A percentile compares a stretch with the other conserved stretches of the same genome.
These are phyloP conservation scores for Eulemur macaco DNA, from an alignment of 2,113 vertebrate species.

Conservation along the genomic window DNA sequence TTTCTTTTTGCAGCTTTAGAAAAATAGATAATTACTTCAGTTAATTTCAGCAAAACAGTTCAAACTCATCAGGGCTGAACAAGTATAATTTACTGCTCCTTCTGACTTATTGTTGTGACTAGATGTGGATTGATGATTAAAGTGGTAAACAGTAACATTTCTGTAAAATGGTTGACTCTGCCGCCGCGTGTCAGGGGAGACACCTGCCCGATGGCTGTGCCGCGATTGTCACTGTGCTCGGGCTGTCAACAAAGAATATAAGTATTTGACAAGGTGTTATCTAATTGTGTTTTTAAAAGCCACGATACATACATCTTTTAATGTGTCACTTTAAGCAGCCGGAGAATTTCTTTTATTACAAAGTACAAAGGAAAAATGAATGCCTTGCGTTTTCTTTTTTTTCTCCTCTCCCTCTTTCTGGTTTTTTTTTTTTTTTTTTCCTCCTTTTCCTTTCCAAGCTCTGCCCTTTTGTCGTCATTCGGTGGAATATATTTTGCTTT, in stretches of 20 bases:
- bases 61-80: conserved; percentile 88
- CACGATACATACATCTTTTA: conserved; percentile 90
- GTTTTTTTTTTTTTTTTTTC: not conserved
- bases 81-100: conserved; percentile 89
- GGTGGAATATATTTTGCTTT: conserved; percentile 86
- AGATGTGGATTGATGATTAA: conserved; percentile 88
- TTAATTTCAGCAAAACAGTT: conserved; percentile 90
- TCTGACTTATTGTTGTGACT: conserved; percentile 91
- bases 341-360: conserved; percentile 88
- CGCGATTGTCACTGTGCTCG: conserved; percentile 85
- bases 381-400: conserved; percentile 85
- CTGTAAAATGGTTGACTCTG: conserved; percentile 91
- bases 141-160: conserved; percentile 88
- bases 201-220: conserved; percentile 86
- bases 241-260: conserved; percentile 91
- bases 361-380: conserved; percentile 88
- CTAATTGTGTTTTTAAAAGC: conserved; percentile 94
- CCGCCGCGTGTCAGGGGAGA: conserved; percentile 85
- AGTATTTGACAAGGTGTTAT: conserved; percentile 94
- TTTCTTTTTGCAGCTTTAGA: conserved; percentile 84
- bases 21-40: conserved; percentile 88
- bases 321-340: conserved; percentile 88
- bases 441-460: conserved; percentile 78
- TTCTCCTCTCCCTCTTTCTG: not conserved
- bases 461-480: conserved; percentile 86